Base-by-base conservation (phyloP, 2,888 invertebrate genomes). In the Ligdia adustata region DNA sequence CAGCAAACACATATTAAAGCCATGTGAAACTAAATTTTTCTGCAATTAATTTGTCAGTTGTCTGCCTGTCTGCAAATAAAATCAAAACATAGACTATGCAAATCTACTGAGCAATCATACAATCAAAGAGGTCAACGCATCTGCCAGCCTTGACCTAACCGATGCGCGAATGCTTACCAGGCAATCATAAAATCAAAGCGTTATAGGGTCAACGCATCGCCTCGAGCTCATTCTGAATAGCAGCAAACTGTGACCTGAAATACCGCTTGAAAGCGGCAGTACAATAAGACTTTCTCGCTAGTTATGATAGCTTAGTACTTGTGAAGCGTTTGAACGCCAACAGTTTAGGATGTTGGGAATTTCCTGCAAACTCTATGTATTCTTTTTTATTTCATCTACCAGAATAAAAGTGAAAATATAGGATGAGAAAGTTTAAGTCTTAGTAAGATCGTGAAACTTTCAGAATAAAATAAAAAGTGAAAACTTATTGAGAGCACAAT, bases 231-330 rank as follows among this genome's bases (percentile, higher is more conserved):
- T 15, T 47, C 31, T 13, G 43, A 53, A 66, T n/a, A n/a, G 59
- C 72, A 70, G 71, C 73, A 71, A 58, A 52, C 53, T 53, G 48
- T 46, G 58, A 55, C 58, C 55, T 55, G 49, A 53, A 57, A 78
- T 66, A 72, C 52, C 65, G 65, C 74, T 71, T 60, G 79, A 79
- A 82, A 82, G 82, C 79, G 71, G 74, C 66, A 61, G 66, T 62
- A 59, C 64, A 67, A 60, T 73, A 71, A 74, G 76, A 69, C 82
- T 82, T 82, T 82, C 83, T 69, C 77, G 69, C 55, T 31, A 45
- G 54, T 69, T 65, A 74, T 82, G 69, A 28, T 50, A 42, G 64
- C 80, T 81, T 83, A 46, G 82, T 81, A 74, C 62, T 45, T 43
- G 11, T 37, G 41, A n/a, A n/a, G n/a, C n/a, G n/a, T n/a, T 22